These are phyloP conservation scores for Drosophila ananassae DNA, from an alignment of 1,140 invertebrate species.

Conservation along the genomic window DNA sequence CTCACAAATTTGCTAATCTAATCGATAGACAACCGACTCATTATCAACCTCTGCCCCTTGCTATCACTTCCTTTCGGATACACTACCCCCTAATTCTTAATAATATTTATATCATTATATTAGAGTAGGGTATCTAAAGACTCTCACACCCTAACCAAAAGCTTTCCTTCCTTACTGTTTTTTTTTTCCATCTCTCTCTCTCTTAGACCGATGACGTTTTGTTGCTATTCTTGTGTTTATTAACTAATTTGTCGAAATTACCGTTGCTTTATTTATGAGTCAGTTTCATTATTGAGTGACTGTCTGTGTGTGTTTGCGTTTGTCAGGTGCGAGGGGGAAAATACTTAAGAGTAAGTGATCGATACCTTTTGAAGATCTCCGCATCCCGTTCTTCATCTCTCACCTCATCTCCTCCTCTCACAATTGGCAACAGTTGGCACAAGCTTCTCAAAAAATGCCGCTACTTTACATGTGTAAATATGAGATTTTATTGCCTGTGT, in stretches of 20 bases:
- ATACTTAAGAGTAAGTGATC: conserved; percentile 28
- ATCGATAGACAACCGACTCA: conserved; percentile 48
- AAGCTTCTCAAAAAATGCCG: conserved; percentile 20
- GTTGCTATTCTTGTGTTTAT: conserved; percentile 58
- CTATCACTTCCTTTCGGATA: conserved; percentile 35
- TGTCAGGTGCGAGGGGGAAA: conserved; percentile 31
- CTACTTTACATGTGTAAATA: conserved; percentile 38
- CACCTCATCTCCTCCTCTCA: not conserved
- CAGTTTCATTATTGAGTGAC: conserved; percentile 27
- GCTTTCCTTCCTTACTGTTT: not conserved
- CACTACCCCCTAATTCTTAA: not conserved
- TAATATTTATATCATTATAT: not conserved
- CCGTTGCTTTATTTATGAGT: conserved; percentile 41
- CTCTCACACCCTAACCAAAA: no score
- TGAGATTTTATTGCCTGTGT: conserved; percentile 4
- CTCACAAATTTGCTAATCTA: conserved; percentile 67
- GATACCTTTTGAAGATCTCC: conserved; percentile 36
- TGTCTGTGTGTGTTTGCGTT: conserved; percentile 1
- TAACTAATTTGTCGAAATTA: conserved; percentile 68
- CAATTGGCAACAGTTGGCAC: conserved; percentile 43
- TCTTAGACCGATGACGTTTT: conserved; percentile 46
- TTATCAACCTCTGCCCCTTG: conserved; percentile 47
- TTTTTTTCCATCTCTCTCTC: not conserved
- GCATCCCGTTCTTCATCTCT: not conserved
- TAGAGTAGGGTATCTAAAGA: conserved; percentile 3